Conservation (phyloP, 2,797 vertebrate species). For the Tragopan temminckii region DNA sequence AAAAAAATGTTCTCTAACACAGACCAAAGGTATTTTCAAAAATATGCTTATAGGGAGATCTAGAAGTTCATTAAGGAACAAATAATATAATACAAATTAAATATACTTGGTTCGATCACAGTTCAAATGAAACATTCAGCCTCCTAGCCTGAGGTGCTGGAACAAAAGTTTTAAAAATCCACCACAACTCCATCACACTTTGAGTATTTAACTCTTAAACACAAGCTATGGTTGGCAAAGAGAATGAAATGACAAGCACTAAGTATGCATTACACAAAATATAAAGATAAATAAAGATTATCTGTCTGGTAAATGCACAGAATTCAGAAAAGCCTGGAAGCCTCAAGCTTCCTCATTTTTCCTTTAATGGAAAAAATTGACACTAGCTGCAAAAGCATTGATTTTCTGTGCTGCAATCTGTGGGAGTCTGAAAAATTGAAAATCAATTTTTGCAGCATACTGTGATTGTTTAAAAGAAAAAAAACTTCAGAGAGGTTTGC, state of each 20-base stretch:
- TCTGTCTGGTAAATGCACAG: not conserved
- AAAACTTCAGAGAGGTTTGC: not conserved
- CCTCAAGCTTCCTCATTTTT: not conserved
- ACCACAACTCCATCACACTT: not conserved
- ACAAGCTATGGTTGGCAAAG: not conserved
- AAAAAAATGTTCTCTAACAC: not conserved
- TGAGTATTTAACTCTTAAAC: not conserved
- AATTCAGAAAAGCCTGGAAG: not conserved
- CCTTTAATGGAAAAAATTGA: not conserved
- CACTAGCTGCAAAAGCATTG: conserved; percentile 35
- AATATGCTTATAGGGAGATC: not conserved
- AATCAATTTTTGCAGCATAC: conserved; percentile 24
- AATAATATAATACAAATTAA: not conserved
- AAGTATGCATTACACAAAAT: not conserved
- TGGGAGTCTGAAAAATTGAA: not conserved
- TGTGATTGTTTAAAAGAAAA: conserved; percentile 14
- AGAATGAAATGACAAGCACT: not conserved
- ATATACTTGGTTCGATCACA: not conserved
- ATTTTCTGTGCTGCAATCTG: conserved; percentile 16
- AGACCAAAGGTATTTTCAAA: not conserved
- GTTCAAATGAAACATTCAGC: not conserved
- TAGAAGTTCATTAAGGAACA: not conserved
- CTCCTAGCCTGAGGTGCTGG: not conserved
- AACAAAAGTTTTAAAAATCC: not conserved
- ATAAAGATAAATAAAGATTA: not conserved